These are phyloP conservation scores for Xyrichtys novacula DNA, from an alignment of 2,797 vertebrate genomes.

Conservation along the genomic window DNA sequence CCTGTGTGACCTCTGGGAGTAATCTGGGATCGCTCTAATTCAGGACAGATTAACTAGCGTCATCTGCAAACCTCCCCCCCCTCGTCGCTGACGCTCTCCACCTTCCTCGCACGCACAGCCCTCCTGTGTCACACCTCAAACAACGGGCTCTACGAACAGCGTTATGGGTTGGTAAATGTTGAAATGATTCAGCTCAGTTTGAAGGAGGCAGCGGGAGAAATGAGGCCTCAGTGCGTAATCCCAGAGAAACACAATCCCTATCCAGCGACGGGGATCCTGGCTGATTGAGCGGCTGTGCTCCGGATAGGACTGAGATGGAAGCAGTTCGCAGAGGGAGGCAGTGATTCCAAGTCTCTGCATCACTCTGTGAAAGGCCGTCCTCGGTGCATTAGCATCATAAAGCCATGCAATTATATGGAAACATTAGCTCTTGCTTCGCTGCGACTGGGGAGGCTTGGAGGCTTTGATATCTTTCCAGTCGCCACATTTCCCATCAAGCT, in stretches of 20 bases:
- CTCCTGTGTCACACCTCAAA: constrained; percentile 14
- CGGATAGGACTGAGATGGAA: constrained; percentile 50
- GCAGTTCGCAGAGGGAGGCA: constrained; percentile 28
- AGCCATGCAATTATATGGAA: constrained; percentile 61
- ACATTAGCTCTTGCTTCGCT: constrained; percentile 41
- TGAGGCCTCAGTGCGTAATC: constrained; percentile 50
- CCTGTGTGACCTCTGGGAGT: constrained; percentile 83
- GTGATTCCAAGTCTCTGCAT: constrained; percentile 28
- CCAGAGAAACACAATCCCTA: constrained; percentile 51
- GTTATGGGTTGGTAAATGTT: neutral
- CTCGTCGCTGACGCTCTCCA: neutral
- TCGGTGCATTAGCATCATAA: constrained; percentile 65
- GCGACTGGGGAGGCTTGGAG: constrained; percentile 22
- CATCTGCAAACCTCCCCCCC: constrained; percentile 53
- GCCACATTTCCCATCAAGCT: constrained; percentile 50
- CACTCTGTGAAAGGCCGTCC: constrained; percentile 42
- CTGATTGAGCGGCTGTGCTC: constrained; percentile 18
- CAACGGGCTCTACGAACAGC: neutral
- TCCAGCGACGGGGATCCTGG: constrained; percentile 25
- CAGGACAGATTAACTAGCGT: constrained; percentile 82
- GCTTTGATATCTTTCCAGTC: constrained; percentile 55
- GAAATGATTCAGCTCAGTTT: constrained; percentile 24
- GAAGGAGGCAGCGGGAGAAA: constrained; percentile 14
- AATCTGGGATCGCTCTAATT: constrained; percentile 86
- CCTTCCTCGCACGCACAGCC: constrained; percentile 21